These are phyloP conservation scores for Caenorhabditis remanei DNA, from an alignment of 1,140 invertebrate genomes.

Conservation along the genomic window DNA sequence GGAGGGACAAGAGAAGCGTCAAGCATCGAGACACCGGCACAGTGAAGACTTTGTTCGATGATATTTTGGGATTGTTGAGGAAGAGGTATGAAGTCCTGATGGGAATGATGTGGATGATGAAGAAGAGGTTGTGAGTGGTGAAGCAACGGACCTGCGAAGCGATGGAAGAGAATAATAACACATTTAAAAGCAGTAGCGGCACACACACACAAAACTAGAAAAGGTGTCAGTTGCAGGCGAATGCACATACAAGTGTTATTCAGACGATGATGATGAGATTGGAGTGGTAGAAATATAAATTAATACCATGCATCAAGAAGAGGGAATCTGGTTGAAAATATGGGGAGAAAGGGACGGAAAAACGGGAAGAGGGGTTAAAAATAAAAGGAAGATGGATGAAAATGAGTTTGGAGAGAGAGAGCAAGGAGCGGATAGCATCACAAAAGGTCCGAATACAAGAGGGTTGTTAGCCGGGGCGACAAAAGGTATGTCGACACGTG, in stretches of 20 bases:
- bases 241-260: conserved; percentile 56
- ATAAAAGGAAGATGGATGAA: conserved; percentile 17
- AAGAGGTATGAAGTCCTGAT: conserved; percentile 6
- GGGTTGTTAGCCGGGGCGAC: conserved; percentile 62
- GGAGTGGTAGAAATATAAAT: conserved; percentile 3
- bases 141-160: conserved; percentile 42
- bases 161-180: conserved; percentile 14
- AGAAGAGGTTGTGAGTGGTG: neutral
- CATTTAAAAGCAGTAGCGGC: neutral
- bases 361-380: neutral
- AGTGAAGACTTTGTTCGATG: conserved; percentile 40
- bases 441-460: conserved; percentile 62
- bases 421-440: conserved; percentile 55
- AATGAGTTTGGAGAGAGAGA: conserved; percentile 64
- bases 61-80: conserved; percentile 12
- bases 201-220: neutral
- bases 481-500: conserved; percentile 16
- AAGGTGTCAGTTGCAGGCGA: conserved; percentile 48
- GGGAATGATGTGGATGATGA: neutral
- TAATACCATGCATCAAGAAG: conserved; percentile 4
- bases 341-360: conserved; percentile 28
- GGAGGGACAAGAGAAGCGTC: conserved; percentile 47
- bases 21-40: conserved; percentile 40
- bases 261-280: conserved; percentile 45
- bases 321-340: neutral